Base-by-base conservation (phyloP, 1,140 invertebrate genomes). In the Diorhabda elongata region DNA sequence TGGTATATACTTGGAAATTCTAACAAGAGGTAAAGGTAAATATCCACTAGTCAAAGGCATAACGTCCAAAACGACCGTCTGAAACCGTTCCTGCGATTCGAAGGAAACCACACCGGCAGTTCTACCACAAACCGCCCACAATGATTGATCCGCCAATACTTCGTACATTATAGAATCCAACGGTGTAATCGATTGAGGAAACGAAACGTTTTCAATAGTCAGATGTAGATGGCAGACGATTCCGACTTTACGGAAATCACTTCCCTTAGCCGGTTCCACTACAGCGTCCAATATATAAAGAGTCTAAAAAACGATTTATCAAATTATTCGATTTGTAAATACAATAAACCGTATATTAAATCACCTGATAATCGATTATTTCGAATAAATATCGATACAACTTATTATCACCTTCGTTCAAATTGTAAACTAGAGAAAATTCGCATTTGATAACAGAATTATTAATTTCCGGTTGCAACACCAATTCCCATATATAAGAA, bases 1-100 rank as follows among this genome's bases (percentile, higher is more conserved):
- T 11, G 92, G 92, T 74, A 95, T 93, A 81, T 97, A 97, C 75
- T 95, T 95, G 4, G 93, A 95, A n/a, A 98, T 83, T 68, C 93
- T 85, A 66, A 98, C 91, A 66, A 90, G 85, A 4, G 96, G 96
- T 65, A 96, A 84, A 5, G 95, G 95, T 59, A 97, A 84, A 80
- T 91, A 95, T 42, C 96, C 96, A 67, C 92, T 91, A 3, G 90
- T 90, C 43, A 98, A 81, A 42, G 95, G 95, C 91, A 97, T 95
- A 8, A 97, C 92, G 76, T 97, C 94, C 67, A 98, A 82, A 1
- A 87, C 87, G 58, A 96, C 91, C 62, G 84, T 86, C 61, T 89
- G 86, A 59, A 89, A 87, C 9, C 86, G 82, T 57, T 84, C 84
- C 7, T 82, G 79, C 43, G 62, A 44, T 71, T 93, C 91, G 81